Percentiles rank a stretch among this genome's conserved stretches.
These are phyloP conservation scores for Dryadula phaetusa DNA, from an alignment of 2,888 invertebrate species.

Conservation along the genomic window DNA sequence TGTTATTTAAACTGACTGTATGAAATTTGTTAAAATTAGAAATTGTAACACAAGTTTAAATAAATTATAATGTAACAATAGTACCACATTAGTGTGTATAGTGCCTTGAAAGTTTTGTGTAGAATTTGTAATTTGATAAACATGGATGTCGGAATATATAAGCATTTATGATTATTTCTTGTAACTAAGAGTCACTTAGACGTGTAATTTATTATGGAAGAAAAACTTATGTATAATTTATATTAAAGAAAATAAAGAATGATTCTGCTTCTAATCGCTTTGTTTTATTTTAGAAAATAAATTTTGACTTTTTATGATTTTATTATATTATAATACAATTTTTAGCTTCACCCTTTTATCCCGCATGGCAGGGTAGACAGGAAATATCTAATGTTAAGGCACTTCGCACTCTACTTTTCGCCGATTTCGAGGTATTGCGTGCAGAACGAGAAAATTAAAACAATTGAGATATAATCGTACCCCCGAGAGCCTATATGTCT, in stretches of 20 bases:
- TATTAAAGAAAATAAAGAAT: not conserved
- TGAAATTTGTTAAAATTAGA: not conserved
- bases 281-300: not conserved
- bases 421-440: too few species aligned
- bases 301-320: not conserved
- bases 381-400: too few species aligned
- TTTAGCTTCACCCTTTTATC: too few species aligned
- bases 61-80: not conserved
- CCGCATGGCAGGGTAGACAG: too few species aligned
- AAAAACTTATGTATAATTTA: conserved; percentile 8
- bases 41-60: not conserved
- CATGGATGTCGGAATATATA: not conserved
- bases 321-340: too few species aligned
- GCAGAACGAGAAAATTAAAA: too few species aligned
- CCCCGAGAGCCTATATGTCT: too few species aligned
- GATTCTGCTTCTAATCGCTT: not conserved
- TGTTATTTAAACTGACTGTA: conserved; percentile 12
- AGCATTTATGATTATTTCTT: conserved; percentile 13
- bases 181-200: not conserved
- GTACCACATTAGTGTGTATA: conserved; percentile 13
- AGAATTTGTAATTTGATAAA: conserved; percentile 13
- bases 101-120: conserved; percentile 25
- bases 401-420: too few species aligned
- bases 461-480: too few species aligned
- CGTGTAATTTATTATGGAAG: conserved; percentile 7